phyloP scores from a whole-genome alignment of 1,140 invertebrate genomes.

The Scaptomyza montana region DNA sequence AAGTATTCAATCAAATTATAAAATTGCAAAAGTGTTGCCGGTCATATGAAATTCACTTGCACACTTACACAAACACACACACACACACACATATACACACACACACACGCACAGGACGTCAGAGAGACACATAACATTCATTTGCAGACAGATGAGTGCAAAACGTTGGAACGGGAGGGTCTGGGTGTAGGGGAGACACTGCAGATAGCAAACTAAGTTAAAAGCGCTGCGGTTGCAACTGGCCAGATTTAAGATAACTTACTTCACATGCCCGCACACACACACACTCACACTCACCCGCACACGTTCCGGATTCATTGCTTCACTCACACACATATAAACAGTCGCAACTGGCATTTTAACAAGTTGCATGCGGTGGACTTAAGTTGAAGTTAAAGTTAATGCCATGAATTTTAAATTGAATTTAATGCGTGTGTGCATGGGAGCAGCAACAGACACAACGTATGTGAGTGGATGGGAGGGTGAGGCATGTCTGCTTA shows the following conservation, averaged over 20 bases:
- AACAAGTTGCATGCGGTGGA: slow-evolving; percentile 78
- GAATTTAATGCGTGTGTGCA: slow-evolving; percentile 77
- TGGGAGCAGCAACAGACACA: slow-evolving; percentile 32
- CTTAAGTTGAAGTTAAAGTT: slow-evolving; percentile 80
- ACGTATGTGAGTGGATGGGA: background rate
- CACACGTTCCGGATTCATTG: background rate
- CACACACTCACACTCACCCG: background rate
- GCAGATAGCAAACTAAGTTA: slow-evolving; percentile 67
- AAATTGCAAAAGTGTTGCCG: slow-evolving; percentile 56
- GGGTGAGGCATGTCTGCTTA: background rate
- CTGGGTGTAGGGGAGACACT: background rate
- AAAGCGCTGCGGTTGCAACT: slow-evolving; percentile 61
- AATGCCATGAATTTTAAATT: slow-evolving; percentile 82
- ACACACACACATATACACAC: background rate
- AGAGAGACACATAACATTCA: background rate
- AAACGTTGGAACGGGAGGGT: background rate
- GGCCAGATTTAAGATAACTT: slow-evolving; percentile 50
- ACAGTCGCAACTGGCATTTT: slow-evolving; percentile 53
- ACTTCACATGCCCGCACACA: slow-evolving; percentile 26
- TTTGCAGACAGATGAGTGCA: background rate
- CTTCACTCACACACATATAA: slow-evolving; percentile 5
- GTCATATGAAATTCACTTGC: slow-evolving; percentile 45
- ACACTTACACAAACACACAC: slow-evolving; percentile 6
- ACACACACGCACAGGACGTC: background rate
- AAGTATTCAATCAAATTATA: slow-evolving; percentile 79